These are phyloP conservation scores for Anolis sagrei DNA, from an alignment of 2,113 vertebrate genomes.

Conservation along the genomic window DNA sequence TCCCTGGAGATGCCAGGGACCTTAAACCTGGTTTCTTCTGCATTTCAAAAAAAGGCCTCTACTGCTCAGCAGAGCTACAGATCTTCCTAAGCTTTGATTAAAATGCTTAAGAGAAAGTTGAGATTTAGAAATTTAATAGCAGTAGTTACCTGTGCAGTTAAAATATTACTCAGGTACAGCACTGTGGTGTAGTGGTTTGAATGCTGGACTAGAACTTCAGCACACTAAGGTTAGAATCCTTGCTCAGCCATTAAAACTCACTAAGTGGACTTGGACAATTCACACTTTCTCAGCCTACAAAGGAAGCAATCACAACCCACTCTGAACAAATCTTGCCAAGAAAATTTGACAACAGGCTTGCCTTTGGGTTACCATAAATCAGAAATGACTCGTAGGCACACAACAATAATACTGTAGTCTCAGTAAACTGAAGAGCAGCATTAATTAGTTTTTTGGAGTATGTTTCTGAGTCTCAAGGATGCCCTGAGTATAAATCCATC, in stretches of 20 bases:
- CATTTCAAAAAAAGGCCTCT: not conserved
- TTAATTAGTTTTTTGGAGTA: not conserved
- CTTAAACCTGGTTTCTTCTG: not conserved
- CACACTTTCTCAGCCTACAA: too few species aligned
- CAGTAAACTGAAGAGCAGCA: not conserved
- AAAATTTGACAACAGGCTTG: too few species aligned
- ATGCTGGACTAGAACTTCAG: too few species aligned
- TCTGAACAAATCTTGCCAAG: too few species aligned
- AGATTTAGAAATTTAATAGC: not conserved
- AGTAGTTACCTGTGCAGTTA: not conserved
- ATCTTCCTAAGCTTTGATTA: not conserved
- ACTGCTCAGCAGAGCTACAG: not conserved
- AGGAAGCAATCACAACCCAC: too few species aligned
- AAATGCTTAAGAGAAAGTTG: not conserved
- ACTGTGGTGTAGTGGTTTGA: not conserved
- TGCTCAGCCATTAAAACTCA: too few species aligned
- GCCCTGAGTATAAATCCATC: not conserved
- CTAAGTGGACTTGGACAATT: too few species aligned
- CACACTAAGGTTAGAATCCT: too few species aligned
- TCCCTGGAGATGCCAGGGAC: not conserved
- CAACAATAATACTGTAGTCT: not conserved
- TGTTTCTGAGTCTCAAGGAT: not conserved
- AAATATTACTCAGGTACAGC: not conserved
- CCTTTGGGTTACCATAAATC: too few species aligned
- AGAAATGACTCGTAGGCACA: too few species aligned